A percentile compares a stretch with the other conserved stretches of the same genome.
Evolutionary conservation across 2,113 vertebrate species (phyloP).

Genomic region (Psammodynastes pulverulentus): DNA sequence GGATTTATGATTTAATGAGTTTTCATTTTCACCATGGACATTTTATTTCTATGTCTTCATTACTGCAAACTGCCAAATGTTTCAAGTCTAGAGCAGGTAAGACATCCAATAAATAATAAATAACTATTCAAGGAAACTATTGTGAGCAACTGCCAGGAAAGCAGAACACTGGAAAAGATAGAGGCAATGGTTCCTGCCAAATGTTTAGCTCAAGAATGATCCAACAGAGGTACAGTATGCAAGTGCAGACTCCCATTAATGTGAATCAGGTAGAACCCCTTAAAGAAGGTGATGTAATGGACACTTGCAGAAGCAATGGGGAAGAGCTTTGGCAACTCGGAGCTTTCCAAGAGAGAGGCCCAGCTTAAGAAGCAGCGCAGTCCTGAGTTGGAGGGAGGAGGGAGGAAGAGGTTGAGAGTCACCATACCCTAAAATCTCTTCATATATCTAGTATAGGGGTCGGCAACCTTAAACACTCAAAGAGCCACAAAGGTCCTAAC

Average conservation of each 20-base stretch:
- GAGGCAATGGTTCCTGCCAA: not conserved
- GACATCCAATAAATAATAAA: not conserved
- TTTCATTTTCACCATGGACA: not conserved
- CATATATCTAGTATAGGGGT: too few species aligned
- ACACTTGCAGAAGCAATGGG: not conserved
- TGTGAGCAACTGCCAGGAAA: not conserved
- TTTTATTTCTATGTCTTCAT: not conserved
- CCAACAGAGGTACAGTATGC: not conserved
- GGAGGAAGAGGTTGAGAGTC: not conserved
- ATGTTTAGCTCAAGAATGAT: not conserved
- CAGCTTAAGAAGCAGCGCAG: not conserved
- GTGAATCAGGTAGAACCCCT: not conserved
- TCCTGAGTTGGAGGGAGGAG: not conserved
- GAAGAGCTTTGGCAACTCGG: not conserved
- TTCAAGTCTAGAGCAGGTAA: not conserved
- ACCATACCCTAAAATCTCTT: not conserved
- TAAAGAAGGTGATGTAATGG: not conserved
- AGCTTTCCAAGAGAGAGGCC: not conserved
- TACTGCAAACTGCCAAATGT: not conserved
- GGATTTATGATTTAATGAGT: not conserved
- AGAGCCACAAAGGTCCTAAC: too few species aligned
- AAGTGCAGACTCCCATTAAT: not conserved
- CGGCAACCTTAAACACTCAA: too few species aligned
- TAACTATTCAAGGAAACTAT: not conserved
- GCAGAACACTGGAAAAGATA: not conserved